phyloP scores from a whole-genome alignment of 2,888 invertebrate genomes.

The Nomada fabriciana region DNA sequence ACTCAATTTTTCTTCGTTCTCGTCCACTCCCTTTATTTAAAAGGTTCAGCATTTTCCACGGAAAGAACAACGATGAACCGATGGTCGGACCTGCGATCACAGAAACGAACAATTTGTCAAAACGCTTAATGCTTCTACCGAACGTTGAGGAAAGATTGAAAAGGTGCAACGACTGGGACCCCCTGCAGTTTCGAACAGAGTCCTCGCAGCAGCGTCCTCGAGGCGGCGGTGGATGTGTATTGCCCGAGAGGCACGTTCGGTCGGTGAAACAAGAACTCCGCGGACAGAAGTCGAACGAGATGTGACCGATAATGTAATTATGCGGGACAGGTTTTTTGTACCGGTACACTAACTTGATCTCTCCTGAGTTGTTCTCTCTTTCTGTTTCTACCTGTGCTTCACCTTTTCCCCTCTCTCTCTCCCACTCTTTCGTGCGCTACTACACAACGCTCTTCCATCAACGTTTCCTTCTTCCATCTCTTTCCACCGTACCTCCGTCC shows the following conservation, averaged over 20 bases:
- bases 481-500: neutral
- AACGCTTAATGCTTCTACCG: slow-evolving; percentile 1
- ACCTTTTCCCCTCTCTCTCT: slow-evolving; percentile 9
- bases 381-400: slow-evolving; percentile 22
- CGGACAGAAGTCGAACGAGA: slow-evolving; percentile 78
- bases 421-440: too few relatives aligned
- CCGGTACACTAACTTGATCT: slow-evolving; percentile 68
- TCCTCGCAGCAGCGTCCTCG: slow-evolving; percentile 38
- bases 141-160: slow-evolving; percentile 15
- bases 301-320: slow-evolving; percentile 81
- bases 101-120: slow-evolving; percentile 17
- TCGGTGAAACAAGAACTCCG: slow-evolving; percentile 36
- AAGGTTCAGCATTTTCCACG: neutral
- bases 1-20: neutral
- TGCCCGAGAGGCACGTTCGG: slow-evolving; percentile 39
- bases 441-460: neutral
- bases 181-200: slow-evolving; percentile 35
- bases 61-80: neutral
- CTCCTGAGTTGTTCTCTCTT: slow-evolving; percentile 35
- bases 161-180: slow-evolving; percentile 40
- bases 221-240: slow-evolving; percentile 22
- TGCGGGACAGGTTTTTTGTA: slow-evolving; percentile 80
- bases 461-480: slow-evolving; percentile 22
- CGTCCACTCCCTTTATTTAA: neutral
- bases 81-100: neutral